phyloP scores from a whole-genome alignment of 1,140 invertebrate species.

The Caenorhabditis inopinata region DNA sequence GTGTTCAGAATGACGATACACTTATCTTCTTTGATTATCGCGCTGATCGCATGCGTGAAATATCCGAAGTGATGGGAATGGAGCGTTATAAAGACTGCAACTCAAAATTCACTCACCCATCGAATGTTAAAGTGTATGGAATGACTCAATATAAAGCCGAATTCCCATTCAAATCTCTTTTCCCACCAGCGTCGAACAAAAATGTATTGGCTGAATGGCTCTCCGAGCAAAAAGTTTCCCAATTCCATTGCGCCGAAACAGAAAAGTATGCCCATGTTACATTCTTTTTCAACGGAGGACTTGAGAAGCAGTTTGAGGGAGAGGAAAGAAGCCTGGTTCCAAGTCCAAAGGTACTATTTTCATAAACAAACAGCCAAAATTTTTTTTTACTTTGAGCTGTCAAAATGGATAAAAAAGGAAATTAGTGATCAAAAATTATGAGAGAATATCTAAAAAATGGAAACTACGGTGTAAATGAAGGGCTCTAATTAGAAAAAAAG shows the following conservation, averaged over 20 bases:
- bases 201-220: slow-evolving; percentile 70
- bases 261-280: slow-evolving; percentile 71
- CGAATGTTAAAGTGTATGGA: slow-evolving; percentile 55
- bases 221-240: slow-evolving; percentile 56
- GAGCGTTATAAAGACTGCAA: slow-evolving; percentile 66
- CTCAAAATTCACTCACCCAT: slow-evolving; percentile 63
- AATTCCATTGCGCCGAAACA: slow-evolving; percentile 70
- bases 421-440: too few relatives aligned
- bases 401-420: too few relatives aligned
- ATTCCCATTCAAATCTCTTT: slow-evolving; percentile 68
- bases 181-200: slow-evolving; percentile 67
- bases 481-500: too few relatives aligned
- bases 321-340: slow-evolving; percentile 69
- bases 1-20: slow-evolving; percentile 67
- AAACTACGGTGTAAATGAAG: too few relatives aligned
- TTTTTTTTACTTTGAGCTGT: too few relatives aligned
- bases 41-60: slow-evolving; percentile 69
- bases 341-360: slow-evolving; percentile 67
- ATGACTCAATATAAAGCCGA: slow-evolving; percentile 70
- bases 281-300: slow-evolving; percentile 70
- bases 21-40: slow-evolving; percentile 69
- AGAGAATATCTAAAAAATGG: too few relatives aligned
- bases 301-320: slow-evolving; percentile 67
- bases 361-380: background rate
- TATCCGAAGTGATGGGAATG: slow-evolving; percentile 67